Conservation (phyloP, 2,888 invertebrate species). For the Drosophila emarginata region DNA sequence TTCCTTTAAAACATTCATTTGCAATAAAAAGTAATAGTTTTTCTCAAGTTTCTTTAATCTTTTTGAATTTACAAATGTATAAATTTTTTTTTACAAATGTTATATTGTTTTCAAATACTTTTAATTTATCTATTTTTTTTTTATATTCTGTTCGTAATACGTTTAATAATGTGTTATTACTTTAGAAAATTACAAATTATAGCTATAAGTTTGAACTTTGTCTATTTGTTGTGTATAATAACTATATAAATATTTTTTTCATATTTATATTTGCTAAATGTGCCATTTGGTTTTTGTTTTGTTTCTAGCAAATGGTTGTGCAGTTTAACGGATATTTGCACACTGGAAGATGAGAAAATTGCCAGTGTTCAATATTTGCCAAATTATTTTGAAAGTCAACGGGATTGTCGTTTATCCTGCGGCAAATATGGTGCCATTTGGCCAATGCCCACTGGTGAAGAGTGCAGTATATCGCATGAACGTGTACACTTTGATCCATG, state of each 20-base stretch:
- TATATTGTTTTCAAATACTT: background rate
- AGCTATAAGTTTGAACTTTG: too few species aligned
- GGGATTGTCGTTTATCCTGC: conserved; percentile 87
- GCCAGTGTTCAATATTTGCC: conserved; percentile 16
- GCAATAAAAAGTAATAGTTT: too few species aligned
- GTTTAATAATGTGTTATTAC: too few species aligned
- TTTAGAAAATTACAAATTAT: too few species aligned
- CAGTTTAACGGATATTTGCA: conserved; percentile 66
- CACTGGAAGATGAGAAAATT: conserved; percentile 48
- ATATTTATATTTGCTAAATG: background rate
- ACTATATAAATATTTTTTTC: too few species aligned
- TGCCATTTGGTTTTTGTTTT: background rate
- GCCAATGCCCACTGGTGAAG: conserved; percentile 86
- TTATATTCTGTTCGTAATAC: too few species aligned
- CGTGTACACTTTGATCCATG: conserved; percentile 85
- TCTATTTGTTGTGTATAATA: too few species aligned
- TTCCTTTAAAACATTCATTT: too few species aligned
- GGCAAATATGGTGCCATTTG: conserved; percentile 87
- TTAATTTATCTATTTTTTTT: background rate
- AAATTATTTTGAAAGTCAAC: conserved; percentile 83
- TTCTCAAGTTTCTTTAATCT: too few species aligned
- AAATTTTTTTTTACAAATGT: too few species aligned
- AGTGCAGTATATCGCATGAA: conserved; percentile 80
- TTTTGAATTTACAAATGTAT: too few species aligned
- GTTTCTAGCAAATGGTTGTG: conserved; percentile 66